Evolutionary conservation across 2,888 invertebrate genomes (phyloP).

Genomic region (Pyrocoelia pectoralis): DNA sequence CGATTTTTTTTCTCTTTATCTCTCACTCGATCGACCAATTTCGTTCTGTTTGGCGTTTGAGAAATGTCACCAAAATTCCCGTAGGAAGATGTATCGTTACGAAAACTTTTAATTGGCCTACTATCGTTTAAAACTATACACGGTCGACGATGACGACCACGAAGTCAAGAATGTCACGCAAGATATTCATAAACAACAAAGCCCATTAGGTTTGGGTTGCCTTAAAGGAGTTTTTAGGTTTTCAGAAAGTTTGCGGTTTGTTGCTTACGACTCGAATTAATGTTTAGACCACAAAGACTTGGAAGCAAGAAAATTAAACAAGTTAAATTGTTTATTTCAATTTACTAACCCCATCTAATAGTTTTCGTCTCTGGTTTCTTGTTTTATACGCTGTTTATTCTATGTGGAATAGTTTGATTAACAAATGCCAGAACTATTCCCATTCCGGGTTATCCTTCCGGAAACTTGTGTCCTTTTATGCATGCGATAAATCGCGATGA

Average conservation of each 20-base stretch:
- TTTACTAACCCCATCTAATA: conserved; percentile 34
- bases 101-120: conserved; percentile 2
- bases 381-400: conserved; percentile 27
- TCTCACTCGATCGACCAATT: not conserved
- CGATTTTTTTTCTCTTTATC: not conserved
- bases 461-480: too few species aligned
- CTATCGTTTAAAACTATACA: not conserved
- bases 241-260: conserved; percentile 35
- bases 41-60: too few species aligned
- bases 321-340: conserved; percentile 45
- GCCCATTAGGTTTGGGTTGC: conserved; percentile 19
- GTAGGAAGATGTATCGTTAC: not conserved
- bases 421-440: conserved; percentile 33
- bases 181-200: conserved; percentile 35
- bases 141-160: not conserved
- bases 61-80: not conserved
- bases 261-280: conserved; percentile 40
- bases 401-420: conserved; percentile 33
- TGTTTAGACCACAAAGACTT: conserved; percentile 39
- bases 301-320: conserved; percentile 40
- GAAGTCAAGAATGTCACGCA: not conserved
- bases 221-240: conserved; percentile 32
- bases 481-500: too few species aligned
- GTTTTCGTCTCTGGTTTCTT: conserved; percentile 33
- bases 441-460: conserved; percentile 17